These are phyloP conservation scores for Rhea americana DNA, from an alignment of 2,113 vertebrate genomes.

Conservation along the genomic window DNA sequence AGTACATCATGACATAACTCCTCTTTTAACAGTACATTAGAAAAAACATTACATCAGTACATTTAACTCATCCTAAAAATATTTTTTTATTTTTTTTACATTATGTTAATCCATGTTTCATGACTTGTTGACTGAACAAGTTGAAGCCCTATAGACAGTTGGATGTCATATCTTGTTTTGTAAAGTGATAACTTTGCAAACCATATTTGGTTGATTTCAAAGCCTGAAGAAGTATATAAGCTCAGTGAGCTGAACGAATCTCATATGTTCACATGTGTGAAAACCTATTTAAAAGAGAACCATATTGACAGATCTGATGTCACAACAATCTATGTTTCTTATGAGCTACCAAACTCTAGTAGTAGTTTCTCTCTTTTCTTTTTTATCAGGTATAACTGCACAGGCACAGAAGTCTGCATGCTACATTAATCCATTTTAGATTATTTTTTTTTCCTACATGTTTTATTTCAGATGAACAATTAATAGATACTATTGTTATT, in stretches of 20 bases:
- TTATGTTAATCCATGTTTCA: neutral
- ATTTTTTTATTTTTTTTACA: neutral
- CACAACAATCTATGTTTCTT: neutral
- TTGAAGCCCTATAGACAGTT: neutral
- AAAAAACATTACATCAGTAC: conserved; percentile 35
- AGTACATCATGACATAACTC: conserved; percentile 9
- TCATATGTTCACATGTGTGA: neutral
- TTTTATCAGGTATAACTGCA: neutral
- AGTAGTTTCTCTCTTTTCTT: neutral
- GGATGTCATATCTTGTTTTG: neutral
- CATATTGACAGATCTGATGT: neutral
- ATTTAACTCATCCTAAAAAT: neutral
- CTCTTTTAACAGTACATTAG: conserved; percentile 8
- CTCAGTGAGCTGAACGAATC: neutral
- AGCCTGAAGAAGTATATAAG: neutral
- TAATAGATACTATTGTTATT: neutral
- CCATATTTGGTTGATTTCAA: neutral
- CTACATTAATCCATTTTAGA: neutral
- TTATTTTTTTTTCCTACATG: neutral
- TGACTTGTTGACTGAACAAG: neutral
- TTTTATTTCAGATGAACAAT: neutral
- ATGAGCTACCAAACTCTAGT: neutral
- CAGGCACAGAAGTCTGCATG: neutral
- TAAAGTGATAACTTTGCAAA: neutral
- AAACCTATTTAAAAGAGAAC: neutral